A percentile compares a stretch with the other conserved stretches of the same genome.
Evolutionary conservation across 2,797 vertebrate species (phyloP).

Genomic region (Hephaestus fuliginosus): DNA sequence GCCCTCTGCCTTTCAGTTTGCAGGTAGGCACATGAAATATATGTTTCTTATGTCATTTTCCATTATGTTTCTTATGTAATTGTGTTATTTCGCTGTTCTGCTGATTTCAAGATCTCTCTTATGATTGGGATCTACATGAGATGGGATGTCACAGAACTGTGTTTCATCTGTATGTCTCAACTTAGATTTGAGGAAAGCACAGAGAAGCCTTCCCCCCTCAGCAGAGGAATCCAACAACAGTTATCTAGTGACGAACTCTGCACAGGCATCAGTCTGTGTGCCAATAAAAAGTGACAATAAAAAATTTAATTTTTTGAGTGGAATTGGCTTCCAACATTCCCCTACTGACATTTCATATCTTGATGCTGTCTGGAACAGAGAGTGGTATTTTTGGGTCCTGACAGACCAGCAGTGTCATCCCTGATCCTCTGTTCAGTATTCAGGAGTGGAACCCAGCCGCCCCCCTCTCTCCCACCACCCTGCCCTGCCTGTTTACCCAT

Average conservation of each 20-base stretch:
- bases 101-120: background rate
- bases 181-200: conserved; percentile 14
- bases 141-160: conserved; percentile 5
- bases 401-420: conserved; percentile 64
- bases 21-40: conserved; percentile 86
- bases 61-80: background rate
- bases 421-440: conserved; percentile 86
- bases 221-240: background rate
- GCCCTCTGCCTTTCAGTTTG: conserved; percentile 92
- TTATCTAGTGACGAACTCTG: conserved; percentile 16
- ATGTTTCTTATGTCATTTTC: background rate
- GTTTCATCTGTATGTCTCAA: background rate
- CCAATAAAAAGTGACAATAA: conserved; percentile 14
- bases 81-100: conserved; percentile 15
- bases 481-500: conserved; percentile 83
- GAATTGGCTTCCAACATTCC: conserved; percentile 46
- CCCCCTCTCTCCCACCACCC: conserved; percentile 67
- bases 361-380: conserved; percentile 64
- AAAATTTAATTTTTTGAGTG: conserved; percentile 17
- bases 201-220: conserved; percentile 1
- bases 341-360: conserved; percentile 59
- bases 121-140: background rate
- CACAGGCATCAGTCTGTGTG: background rate
- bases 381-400: conserved; percentile 70
- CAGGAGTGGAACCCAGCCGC: conserved; percentile 72